Evolutionary conservation across 1,140 invertebrate genomes (phyloP).

Genomic region (Penaeus vannamei): DNA sequence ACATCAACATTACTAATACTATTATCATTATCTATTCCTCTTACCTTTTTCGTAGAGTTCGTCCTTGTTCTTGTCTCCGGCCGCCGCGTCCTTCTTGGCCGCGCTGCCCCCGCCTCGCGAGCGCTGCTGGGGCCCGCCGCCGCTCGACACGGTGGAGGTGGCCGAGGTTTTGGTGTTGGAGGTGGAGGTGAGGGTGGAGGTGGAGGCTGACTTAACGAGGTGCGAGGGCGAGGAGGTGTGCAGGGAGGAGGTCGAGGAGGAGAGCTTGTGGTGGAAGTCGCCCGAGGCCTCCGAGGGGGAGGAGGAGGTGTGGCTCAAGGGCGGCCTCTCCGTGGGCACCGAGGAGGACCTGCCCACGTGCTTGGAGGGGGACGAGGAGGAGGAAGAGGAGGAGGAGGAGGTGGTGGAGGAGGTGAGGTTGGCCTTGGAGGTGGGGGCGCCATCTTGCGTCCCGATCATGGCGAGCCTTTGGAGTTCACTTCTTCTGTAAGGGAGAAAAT

Average conservation of each 20-base stretch:
- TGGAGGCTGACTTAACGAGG: constrained; percentile 57
- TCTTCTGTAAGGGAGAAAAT: constrained; percentile 26
- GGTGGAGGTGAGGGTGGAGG: constrained; percentile 54
- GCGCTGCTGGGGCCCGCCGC: not conserved
- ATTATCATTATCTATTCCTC: not conserved
- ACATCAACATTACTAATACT: too few species aligned
- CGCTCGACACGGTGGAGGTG: not conserved
- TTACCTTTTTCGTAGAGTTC: constrained; percentile 47
- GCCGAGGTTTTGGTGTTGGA: not conserved
- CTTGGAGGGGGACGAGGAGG: constrained; percentile 46
- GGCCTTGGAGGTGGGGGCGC: constrained; percentile 19
- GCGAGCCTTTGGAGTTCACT: constrained; percentile 17
- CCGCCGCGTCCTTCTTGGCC: constrained; percentile 44
- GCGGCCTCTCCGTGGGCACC: constrained; percentile 53
- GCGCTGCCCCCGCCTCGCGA: not conserved
- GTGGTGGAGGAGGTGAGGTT: not conserved
- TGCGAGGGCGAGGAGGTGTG: constrained; percentile 41
- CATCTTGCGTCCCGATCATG: constrained; percentile 56
- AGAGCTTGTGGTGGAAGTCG: constrained; percentile 26
- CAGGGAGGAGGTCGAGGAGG: constrained; percentile 39
- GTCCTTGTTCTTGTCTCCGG: constrained; percentile 35
- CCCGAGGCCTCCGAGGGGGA: constrained; percentile 12
- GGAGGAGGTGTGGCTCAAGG: constrained; percentile 11
- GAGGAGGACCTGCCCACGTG: constrained; percentile 58
- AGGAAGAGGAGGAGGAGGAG: constrained; percentile 17